A percentile compares a stretch with the other conserved stretches of the same genome.
Conservation (phyloP, 2,113 vertebrate genomes). For the Engraulis encrasicolus region DNA sequence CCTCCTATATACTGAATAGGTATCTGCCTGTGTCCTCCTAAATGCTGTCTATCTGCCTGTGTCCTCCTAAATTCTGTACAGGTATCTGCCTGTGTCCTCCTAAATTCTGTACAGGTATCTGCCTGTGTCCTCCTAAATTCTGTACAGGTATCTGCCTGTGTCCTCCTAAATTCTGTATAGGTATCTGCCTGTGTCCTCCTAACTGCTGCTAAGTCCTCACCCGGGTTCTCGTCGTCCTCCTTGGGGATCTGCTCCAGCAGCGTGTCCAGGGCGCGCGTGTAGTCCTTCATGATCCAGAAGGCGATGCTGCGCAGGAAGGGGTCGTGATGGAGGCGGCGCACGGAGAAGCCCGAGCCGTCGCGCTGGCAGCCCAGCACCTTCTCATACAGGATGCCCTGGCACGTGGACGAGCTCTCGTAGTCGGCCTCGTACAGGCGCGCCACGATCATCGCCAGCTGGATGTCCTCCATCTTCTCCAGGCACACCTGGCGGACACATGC, state of each 20-base stretch:
- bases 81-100: too few relatives aligned
- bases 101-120: too few relatives aligned
- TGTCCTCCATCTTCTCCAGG: conserved; percentile 98
- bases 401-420: conserved; percentile 93
- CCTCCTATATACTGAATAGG: too few relatives aligned
- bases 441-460: conserved; percentile 95
- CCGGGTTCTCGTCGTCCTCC: conserved; percentile 89
- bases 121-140: too few relatives aligned
- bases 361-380: conserved; percentile 89
- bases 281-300: conserved; percentile 97
- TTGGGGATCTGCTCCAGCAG: conserved; percentile 94
- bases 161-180: too few relatives aligned
- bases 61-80: too few relatives aligned
- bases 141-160: too few relatives aligned
- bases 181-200: too few relatives aligned
- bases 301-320: conserved; percentile 96
- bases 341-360: conserved; percentile 87
- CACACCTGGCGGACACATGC: conserved; percentile 79
- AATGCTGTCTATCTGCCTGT: too few relatives aligned
- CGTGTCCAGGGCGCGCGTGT: conserved; percentile 89
- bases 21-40: too few relatives aligned
- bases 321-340: conserved; percentile 85
- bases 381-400: conserved; percentile 89
- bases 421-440: conserved; percentile 94
- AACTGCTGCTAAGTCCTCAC: conserved; percentile 68